Evolutionary conservation across 2,888 invertebrate genomes (phyloP).

Genomic region (Drosophila atripex): DNA sequence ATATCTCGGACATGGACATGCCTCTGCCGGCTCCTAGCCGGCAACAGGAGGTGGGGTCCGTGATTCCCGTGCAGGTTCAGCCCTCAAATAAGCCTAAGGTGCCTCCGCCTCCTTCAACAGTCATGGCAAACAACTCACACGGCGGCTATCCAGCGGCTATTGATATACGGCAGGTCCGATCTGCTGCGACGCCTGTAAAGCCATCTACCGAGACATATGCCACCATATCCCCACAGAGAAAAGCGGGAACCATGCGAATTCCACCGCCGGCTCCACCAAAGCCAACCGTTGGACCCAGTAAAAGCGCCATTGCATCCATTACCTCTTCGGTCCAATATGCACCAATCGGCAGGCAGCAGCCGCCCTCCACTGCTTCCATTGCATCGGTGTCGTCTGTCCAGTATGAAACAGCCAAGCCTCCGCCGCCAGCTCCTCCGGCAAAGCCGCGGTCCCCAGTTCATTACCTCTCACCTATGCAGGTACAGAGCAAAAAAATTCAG

Average conservation of each 20-base stretch:
- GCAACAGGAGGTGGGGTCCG: slow-evolving; percentile 40
- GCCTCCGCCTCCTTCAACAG: slow-evolving; percentile 64
- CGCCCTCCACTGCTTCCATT: slow-evolving; percentile 13
- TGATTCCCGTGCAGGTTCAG: slow-evolving; percentile 57
- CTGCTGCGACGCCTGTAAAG: slow-evolving; percentile 18
- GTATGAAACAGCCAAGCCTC: neutral
- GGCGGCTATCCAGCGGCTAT: slow-evolving; percentile 44
- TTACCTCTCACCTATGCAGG: slow-evolving; percentile 5
- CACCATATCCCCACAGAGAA: slow-evolving; percentile 61
- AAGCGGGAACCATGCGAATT: slow-evolving; percentile 55
- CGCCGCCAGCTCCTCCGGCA: slow-evolving; percentile 3
- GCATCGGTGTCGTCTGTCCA: neutral
- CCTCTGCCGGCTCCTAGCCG: slow-evolving; percentile 8
- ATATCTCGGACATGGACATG: slow-evolving; percentile 61
- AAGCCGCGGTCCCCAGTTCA: neutral
- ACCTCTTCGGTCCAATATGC: slow-evolving; percentile 28
- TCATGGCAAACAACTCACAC: slow-evolving; percentile 60
- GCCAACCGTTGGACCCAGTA: slow-evolving; percentile 44
- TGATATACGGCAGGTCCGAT: slow-evolving; percentile 41
- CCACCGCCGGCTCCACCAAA: slow-evolving; percentile 60
- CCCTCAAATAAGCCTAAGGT: slow-evolving; percentile 33
- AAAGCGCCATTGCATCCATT: slow-evolving; percentile 7
- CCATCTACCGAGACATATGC: slow-evolving; percentile 47
- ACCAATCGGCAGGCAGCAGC: slow-evolving; percentile 15
- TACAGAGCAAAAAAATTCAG: neutral